Evolutionary conservation across 2,797 vertebrate species (phyloP), one percentile per base, ranked within the genome.

Genomic region (Enteromius viviparus): DNA sequence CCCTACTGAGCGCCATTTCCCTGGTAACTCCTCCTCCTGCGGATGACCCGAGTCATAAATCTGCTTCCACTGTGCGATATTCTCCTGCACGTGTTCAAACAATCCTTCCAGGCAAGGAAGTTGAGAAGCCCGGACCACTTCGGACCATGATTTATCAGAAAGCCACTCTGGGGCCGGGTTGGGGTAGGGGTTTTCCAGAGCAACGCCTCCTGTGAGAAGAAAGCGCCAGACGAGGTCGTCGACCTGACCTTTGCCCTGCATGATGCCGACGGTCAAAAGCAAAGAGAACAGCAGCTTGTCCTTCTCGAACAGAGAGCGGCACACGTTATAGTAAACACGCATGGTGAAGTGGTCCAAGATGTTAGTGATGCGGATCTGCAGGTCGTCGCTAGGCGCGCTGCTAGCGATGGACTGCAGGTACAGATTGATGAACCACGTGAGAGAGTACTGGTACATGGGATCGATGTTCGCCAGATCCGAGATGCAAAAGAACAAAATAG

Each of bases 241-340:
- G 8, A 98, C 87, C 72, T 89, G 83, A 8, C 80, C 92, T 83
- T 94, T 95, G 37, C 96, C 96, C 83, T 97, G 96, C 95, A 98
- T 92, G 81, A 98, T 96, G 76, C 97, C 95, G 0, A 97, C 84
- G 0, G 96, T 97, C 14, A 98, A 93, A 8, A 99, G 95, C 71
- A 99, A 90, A 21, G 97, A 98, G 91, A 98, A 99, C 7, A 99
- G 93, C 51, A 99, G 89, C 87, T 99, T 99, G 82, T 99, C 97
- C 85, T 99, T 99, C 87, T 99, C 97, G 87, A 99, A 98, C 70
- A 99, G 94, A 0, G 97, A 98, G n/a, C 96, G 95, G 64, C 97
- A 98, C 55, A 99, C 94, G 0, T 98, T 98, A 19, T 95, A 97
- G 84, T 98, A 99, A 88, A 97, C 96, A 87, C 94, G 96, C 66